These are phyloP conservation scores for Prionace glauca DNA, from an alignment of 2,797 vertebrate species.

Conservation along the genomic window DNA sequence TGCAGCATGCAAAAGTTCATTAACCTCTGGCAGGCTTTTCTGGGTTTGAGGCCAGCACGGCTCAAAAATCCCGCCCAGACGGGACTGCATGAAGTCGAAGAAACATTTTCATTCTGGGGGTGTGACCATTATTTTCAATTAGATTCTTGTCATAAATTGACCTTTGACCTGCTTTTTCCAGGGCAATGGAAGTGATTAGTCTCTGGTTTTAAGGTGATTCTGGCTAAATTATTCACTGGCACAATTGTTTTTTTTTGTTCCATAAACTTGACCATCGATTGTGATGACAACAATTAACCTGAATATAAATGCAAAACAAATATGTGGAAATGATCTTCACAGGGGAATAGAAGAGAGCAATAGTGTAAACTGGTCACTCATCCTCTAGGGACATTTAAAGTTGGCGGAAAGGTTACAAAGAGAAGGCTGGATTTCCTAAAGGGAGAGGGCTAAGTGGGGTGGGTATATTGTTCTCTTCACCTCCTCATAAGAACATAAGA, in stretches of 20 bases:
- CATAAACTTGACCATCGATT: not conserved
- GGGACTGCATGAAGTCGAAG: not conserved
- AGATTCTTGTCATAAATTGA: not conserved
- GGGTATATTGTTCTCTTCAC: no score
- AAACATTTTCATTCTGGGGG: not conserved
- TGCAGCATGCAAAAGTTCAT: no score
- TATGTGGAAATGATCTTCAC: not conserved
- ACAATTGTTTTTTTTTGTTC: not conserved
- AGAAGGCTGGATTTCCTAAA: no score
- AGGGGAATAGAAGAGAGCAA: not conserved
- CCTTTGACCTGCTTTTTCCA: not conserved
- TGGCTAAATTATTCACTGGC: not conserved
- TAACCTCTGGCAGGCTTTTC: no score
- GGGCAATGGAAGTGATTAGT: not conserved
- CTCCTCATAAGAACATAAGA: no score
- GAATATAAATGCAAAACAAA: not conserved
- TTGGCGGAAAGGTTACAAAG: not conserved
- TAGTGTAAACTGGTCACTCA: not conserved
- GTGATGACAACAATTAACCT: not conserved
- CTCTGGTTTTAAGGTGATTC: not conserved
- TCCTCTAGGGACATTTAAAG: not conserved
- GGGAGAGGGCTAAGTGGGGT: no score
- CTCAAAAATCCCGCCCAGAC: not conserved
- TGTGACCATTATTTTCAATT: not conserved
- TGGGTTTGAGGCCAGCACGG: no score